Conservation (phyloP, 2,888 invertebrate genomes). For the Lydus trimaculatus region DNA sequence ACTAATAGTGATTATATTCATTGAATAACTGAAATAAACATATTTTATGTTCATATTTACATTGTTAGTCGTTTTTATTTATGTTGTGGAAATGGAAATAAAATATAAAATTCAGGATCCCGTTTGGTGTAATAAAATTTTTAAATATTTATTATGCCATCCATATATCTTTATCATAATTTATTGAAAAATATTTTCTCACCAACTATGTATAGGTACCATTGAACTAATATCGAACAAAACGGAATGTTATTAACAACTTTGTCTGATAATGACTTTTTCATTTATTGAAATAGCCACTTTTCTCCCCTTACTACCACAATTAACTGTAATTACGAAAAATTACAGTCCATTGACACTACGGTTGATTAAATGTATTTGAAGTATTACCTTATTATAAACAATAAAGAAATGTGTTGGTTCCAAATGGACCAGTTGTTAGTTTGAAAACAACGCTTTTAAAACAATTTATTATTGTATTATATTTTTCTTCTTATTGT, state of each 20-base stretch:
- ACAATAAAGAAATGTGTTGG: neutral
- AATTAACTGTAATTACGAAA: neutral
- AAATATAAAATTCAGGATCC: neutral
- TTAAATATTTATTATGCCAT: neutral
- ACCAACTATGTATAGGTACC: neutral
- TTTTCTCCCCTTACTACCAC: neutral
- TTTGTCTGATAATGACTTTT: neutral
- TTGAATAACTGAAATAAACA: neutral
- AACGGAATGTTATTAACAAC: neutral
- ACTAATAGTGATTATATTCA: constrained; percentile 6
- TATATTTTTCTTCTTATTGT: neutral
- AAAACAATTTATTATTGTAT: neutral
- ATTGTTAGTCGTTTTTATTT: neutral
- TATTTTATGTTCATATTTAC: constrained; percentile 5
- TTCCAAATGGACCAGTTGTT: neutral
- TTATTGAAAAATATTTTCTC: constrained; percentile 3
- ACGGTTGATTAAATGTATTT: neutral
- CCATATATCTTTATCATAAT: neutral
- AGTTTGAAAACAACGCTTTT: neutral
- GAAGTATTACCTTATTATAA: neutral
- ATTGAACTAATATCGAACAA: neutral
- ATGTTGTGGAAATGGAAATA: neutral
- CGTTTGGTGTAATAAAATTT: neutral
- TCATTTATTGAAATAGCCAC: neutral
- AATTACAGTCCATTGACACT: neutral